A percentile compares a stretch with the other conserved stretches of the same genome.
Conservation (phyloP, 2,797 vertebrate species). For the Gymnoscopelus braueri region DNA sequence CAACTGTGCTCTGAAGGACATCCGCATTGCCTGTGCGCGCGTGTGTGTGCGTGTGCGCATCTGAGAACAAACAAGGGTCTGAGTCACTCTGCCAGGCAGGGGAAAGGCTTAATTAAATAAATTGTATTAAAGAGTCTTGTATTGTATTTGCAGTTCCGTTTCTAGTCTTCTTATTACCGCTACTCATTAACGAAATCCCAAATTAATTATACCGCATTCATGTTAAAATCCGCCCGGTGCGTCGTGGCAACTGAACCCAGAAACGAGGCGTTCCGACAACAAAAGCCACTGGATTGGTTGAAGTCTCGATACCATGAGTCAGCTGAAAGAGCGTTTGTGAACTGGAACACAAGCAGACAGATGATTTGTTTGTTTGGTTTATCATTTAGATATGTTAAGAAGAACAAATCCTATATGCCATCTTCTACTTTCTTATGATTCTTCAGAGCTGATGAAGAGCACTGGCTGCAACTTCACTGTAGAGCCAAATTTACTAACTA, state of each 20-base stretch:
- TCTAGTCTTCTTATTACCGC: background rate
- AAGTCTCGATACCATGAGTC: background rate
- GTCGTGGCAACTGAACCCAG: background rate
- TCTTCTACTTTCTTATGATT: no score
- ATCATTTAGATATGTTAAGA: background rate
- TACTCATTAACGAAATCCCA: background rate
- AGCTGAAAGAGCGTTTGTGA: background rate
- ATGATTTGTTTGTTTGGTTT: background rate
- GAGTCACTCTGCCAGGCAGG: background rate
- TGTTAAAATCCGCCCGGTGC: background rate
- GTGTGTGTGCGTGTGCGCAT: background rate
- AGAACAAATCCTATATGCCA: no score
- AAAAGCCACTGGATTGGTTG: background rate
- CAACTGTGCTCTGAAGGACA: background rate
- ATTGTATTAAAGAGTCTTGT: no score
- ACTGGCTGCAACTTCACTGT: no score
- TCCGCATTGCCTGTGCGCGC: background rate
- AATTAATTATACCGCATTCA: background rate
- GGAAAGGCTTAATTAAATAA: background rate
- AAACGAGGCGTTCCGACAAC: background rate
- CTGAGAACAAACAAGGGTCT: background rate
- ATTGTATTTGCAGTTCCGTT: background rate
- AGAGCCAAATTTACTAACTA: no score
- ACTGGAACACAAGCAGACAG: background rate
- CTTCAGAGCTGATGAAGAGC: no score